Percentiles rank a stretch among this genome's conserved stretches.
These are phyloP conservation scores for Ammospiza maritima DNA, from an alignment of 2,797 vertebrate species.

Conservation along the genomic window DNA sequence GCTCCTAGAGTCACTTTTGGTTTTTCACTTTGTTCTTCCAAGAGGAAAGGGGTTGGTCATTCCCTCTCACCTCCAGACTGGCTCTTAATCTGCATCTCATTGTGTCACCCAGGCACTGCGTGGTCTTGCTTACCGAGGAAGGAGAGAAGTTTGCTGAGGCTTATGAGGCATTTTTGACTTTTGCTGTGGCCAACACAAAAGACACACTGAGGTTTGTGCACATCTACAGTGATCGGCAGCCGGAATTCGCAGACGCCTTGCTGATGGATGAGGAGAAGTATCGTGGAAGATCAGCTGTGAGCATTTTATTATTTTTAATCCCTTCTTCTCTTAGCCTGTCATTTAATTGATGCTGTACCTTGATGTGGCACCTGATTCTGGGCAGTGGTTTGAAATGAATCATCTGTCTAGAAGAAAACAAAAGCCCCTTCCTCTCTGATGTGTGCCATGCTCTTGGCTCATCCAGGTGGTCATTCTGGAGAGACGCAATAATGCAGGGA, in stretches of 20 bases:
- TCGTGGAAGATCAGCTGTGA: constrained; percentile 72
- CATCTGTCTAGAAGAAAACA: neutral
- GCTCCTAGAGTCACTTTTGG: neutral
- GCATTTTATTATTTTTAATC: neutral
- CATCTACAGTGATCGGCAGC: constrained; percentile 86
- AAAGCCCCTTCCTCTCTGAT: neutral
- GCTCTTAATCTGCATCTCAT: neutral
- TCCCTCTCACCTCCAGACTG: neutral
- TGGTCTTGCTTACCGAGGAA: constrained; percentile 87
- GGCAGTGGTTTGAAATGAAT: neutral
- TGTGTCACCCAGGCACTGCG: constrained; percentile 85
- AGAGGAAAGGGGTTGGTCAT: neutral
- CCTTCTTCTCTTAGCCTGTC: neutral
- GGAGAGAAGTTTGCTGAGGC: constrained; percentile 78
- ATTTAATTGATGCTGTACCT: neutral
- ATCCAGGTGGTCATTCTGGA: constrained; percentile 92
- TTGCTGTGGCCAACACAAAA: constrained; percentile 87
- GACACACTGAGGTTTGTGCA: constrained; percentile 91
- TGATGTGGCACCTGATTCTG: neutral
- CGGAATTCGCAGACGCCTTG: constrained; percentile 83
- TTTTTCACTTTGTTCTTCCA: neutral
- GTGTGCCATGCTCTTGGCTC: neutral
- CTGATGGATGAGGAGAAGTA: constrained; percentile 79
- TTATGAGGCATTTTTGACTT: constrained; percentile 88
- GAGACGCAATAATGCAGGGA: constrained; percentile 86